Percentiles rank a stretch among this genome's conserved stretches.
phyloP scores from a whole-genome alignment of 1,140 invertebrate species.

The Calycopis cecrops region DNA sequence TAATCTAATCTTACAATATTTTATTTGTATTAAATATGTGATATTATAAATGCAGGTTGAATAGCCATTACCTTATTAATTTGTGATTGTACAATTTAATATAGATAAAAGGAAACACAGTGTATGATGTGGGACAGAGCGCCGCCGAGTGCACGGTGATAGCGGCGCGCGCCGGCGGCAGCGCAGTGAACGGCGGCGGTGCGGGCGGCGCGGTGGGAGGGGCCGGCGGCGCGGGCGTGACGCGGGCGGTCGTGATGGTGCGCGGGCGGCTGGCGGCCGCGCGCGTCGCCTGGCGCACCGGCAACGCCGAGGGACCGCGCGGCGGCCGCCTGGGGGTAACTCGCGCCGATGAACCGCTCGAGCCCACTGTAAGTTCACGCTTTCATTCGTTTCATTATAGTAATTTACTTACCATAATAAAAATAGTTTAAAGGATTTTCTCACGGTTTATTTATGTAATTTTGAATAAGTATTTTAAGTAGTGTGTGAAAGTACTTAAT shows the following conservation, averaged over 20 bases:
- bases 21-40: too few relatives aligned
- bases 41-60: too few relatives aligned
- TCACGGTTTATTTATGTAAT: too few relatives aligned
- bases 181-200: slow-evolving; percentile 15
- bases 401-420: too few relatives aligned
- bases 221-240: slow-evolving; percentile 19
- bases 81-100: too few relatives aligned
- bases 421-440: too few relatives aligned
- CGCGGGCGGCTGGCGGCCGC: slow-evolving; percentile 29
- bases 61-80: too few relatives aligned
- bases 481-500: too few relatives aligned
- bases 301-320: slow-evolving; percentile 24
- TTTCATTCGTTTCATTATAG: not conserved
- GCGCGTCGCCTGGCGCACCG: slow-evolving; percentile 28
- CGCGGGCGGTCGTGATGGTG: slow-evolving; percentile 25
- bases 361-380: not conserved
- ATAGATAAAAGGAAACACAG: not conserved
- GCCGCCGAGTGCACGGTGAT: slow-evolving; percentile 21
- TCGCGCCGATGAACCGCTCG: slow-evolving; percentile 16
- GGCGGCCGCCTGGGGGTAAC: slow-evolving; percentile 24
- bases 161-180: slow-evolving; percentile 18
- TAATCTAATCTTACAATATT: too few relatives aligned
- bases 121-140: not conserved
- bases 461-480: too few relatives aligned
- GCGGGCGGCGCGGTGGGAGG: slow-evolving; percentile 9